Percentiles rank a stretch among this genome's conserved stretches.
Evolutionary conservation across 2,888 invertebrate genomes (phyloP).

Genomic region (Pocota personata): DNA sequence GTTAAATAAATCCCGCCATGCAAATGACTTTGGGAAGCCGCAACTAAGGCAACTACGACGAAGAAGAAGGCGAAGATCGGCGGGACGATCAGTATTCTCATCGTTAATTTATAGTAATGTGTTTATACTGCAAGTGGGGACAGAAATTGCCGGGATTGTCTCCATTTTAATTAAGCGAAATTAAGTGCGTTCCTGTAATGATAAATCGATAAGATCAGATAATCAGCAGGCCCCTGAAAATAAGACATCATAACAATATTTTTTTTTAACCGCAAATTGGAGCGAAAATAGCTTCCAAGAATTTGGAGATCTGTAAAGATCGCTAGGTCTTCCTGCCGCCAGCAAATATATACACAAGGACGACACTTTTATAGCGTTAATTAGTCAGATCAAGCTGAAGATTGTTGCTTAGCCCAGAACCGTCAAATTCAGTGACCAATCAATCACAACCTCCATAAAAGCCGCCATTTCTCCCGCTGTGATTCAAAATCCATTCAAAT

Average conservation of each 20-base stretch:
- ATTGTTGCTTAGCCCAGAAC: too few relatives aligned
- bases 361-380: too few relatives aligned
- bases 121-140: conserved; percentile 20
- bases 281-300: not conserved
- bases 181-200: conserved; percentile 54
- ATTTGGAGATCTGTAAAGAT: not conserved
- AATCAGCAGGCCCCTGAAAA: conserved; percentile 3
- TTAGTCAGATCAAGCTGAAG: too few relatives aligned
- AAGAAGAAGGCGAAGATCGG: not conserved
- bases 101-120: conserved; percentile 38
- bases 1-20: conserved; percentile 64
- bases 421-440: too few relatives aligned
- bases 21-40: conserved; percentile 55
- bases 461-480: too few relatives aligned
- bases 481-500: too few relatives aligned
- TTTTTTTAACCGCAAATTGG: not conserved
- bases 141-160: conserved; percentile 25
- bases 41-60: conserved; percentile 9
- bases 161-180: conserved; percentile 62
- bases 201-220: conserved; percentile 64
- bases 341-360: too few relatives aligned
- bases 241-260: conserved; percentile 33
- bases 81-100: conserved; percentile 6
- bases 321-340: too few relatives aligned
- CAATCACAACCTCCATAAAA: too few relatives aligned